Evolutionary conservation across 1,140 invertebrate species (phyloP), one percentile per base, ranked within the genome.

Genomic region (Solen grandis): DNA sequence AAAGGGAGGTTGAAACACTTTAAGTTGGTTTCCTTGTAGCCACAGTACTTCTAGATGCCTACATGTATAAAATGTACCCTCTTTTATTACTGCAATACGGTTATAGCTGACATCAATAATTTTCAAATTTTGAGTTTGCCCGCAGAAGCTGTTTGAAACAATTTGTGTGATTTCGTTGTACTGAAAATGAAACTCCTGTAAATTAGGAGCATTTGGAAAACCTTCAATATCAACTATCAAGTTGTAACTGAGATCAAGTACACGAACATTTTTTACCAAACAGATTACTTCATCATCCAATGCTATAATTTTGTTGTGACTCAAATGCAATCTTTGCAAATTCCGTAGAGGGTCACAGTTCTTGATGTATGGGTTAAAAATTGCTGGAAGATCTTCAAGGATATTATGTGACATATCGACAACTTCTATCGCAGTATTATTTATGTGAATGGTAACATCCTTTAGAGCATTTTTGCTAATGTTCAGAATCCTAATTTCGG

Each of bases 361-460:
- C 27, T 19, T 27, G 1, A 74, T 41, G 8, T 41, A 16, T 19
- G 54, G 54, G 19, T 8, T 41, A 60, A 50, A 41, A 19, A 74
- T 31, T 13, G 54, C 22, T 60, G 70, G 70, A 13, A 74, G 10
- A 19, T 2, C n/a, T 5, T 22, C 4, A 10, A 74, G 19, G 0
- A 41, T 60, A 57, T 74, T 74, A 27, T 74, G 8, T 60, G 14
- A 27, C 25, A 74, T 22, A 19, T 74, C 50, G 5, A 74, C 46
- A 29, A 16, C 59, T 3, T 29, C 31, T 25, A 74, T 22, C 2
- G 16, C 33, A 1, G 29, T 31, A 57, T 27, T 4, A 38, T 41
- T 8, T 52, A 54, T 33, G 33, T 1, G 27, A 59, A 29, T n/a
- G 27, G 36, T 2, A 5, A 46, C 1, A 74, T 36, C 19, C 50